These are phyloP conservation scores for Stegastes partitus DNA, from an alignment of 2,113 vertebrate species.

Conservation along the genomic window DNA sequence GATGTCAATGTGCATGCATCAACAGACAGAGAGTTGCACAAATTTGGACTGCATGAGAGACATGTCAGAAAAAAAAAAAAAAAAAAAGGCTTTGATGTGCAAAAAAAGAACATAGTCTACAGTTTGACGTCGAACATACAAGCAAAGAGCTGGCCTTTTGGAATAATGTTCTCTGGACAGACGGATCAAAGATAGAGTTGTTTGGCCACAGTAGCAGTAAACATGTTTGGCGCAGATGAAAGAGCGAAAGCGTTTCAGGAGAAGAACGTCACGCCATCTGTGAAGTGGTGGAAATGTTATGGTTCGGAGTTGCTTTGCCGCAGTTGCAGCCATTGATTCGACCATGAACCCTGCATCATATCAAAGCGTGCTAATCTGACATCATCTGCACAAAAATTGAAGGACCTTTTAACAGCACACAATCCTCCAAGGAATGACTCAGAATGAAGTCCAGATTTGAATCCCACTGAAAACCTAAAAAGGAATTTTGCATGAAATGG, in stretches of 20 bases:
- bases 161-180: not conserved
- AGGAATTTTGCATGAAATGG: too few relatives aligned
- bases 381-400: not conserved
- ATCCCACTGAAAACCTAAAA: not conserved
- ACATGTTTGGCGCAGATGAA: not conserved
- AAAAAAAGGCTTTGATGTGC: too few relatives aligned
- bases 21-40: not conserved
- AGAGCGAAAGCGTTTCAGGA: not conserved
- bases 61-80: too few relatives aligned
- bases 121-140: too few relatives aligned
- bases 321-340: not conserved
- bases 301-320: not conserved
- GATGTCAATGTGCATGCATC: not conserved
- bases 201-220: not conserved
- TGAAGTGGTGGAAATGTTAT: not conserved
- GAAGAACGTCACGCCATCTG: not conserved
- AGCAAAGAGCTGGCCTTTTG: too few relatives aligned
- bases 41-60: not conserved
- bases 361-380: not conserved
- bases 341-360: not conserved
- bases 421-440: not conserved
- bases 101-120: too few relatives aligned
- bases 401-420: not conserved
- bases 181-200: not conserved
- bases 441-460: not conserved